Conservation (phyloP, 2,888 invertebrate genomes). For the Mellilla xanthometata region DNA sequence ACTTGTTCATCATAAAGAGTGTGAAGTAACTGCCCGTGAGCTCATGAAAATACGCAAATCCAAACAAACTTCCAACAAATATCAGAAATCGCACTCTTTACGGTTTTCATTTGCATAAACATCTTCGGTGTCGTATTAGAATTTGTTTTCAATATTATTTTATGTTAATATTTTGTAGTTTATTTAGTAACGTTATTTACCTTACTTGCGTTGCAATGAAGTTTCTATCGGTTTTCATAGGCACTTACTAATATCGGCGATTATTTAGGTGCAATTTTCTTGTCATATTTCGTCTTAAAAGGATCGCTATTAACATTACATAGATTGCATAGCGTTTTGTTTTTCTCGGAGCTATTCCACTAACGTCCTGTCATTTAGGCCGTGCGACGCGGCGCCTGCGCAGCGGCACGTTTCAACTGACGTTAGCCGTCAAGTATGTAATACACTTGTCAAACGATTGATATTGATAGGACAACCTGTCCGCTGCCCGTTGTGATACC, state of each 20-base stretch:
- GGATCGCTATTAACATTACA: slow-evolving; percentile 2
- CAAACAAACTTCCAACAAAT: slow-evolving; percentile 28
- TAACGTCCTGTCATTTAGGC: slow-evolving; percentile 21
- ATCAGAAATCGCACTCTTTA: slow-evolving; percentile 31
- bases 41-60: slow-evolving; percentile 24
- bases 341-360: slow-evolving; percentile 11
- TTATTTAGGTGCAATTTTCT: not conserved
- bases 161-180: slow-evolving; percentile 5
- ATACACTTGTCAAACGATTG: slow-evolving; percentile 54
- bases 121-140: slow-evolving; percentile 29
- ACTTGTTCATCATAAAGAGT: slow-evolving; percentile 28
- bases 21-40: slow-evolving; percentile 19
- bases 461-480: slow-evolving; percentile 51
- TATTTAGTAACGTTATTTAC: not conserved
- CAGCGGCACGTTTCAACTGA: slow-evolving; percentile 32
- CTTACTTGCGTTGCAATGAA: not conserved
- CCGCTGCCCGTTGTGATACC: slow-evolving; percentile 41
- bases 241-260: not conserved
- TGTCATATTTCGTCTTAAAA: slow-evolving; percentile 3
- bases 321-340: not conserved
- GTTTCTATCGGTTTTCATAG: not conserved
- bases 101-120: slow-evolving; percentile 31
- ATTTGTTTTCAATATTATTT: slow-evolving; percentile 11
- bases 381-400: slow-evolving; percentile 26
- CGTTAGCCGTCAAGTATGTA: slow-evolving; percentile 38